These are phyloP conservation scores for Eupithecia dodoneata DNA, from an alignment of 2,888 invertebrate species.

Conservation along the genomic window DNA sequence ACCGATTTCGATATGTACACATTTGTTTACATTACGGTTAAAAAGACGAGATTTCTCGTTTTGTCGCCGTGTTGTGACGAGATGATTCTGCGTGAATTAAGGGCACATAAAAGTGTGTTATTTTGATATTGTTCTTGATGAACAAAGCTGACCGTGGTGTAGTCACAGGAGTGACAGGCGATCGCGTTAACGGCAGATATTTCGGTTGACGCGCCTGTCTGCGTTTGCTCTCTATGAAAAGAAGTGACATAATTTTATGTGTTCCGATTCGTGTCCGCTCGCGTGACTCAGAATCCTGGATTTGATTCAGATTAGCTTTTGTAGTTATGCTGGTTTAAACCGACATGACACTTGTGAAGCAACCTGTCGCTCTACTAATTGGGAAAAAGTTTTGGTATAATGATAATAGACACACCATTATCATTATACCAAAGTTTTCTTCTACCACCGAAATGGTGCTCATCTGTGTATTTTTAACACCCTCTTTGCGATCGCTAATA, in stretches of 20 bases:
- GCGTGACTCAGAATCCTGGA: conserved; percentile 44
- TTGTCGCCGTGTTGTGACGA: conserved; percentile 50
- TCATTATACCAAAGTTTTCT: neutral
- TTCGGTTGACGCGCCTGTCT: conserved; percentile 51
- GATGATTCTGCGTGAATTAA: conserved; percentile 50
- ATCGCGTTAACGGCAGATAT: conserved; percentile 39
- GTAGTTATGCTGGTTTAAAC: conserved; percentile 25
- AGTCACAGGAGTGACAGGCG: conserved; percentile 11
- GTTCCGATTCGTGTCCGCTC: conserved; percentile 35
- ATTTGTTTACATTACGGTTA: conserved; percentile 56
- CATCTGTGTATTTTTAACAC: neutral
- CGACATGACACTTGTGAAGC: neutral
- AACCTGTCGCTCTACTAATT: neutral
- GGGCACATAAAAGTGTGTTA: conserved; percentile 62
- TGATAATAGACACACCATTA: too few species aligned
- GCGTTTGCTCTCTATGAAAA: conserved; percentile 47
- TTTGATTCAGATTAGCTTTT: conserved; percentile 33
- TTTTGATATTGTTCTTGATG: conserved; percentile 61
- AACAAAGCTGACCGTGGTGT: conserved; percentile 47
- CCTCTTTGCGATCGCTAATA: neutral
- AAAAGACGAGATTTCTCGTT: conserved; percentile 52
- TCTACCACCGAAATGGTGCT: conserved; percentile 5
- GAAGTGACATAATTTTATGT: conserved; percentile 47
- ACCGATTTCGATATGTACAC: conserved; percentile 53
- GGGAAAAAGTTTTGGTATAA: too few species aligned